Evolutionary conservation across 2,113 vertebrate genomes (phyloP).

Genomic region (Rhinogobius similis): DNA sequence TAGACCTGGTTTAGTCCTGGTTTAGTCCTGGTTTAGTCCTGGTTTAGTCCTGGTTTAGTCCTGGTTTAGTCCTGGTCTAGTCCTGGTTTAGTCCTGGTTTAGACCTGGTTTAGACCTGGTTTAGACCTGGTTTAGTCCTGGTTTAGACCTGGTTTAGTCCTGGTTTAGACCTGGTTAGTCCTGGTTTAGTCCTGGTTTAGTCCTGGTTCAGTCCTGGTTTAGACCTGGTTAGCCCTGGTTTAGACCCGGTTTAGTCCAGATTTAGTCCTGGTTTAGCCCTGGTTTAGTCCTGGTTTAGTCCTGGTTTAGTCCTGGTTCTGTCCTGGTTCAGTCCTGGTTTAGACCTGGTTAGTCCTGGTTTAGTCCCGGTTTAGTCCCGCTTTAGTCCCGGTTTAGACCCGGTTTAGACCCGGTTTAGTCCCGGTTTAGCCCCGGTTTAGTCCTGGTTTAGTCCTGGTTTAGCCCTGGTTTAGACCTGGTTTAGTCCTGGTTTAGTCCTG

Average conservation of each 20-base stretch:
- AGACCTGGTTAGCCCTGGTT: too few species aligned
- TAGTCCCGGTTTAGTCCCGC: background rate
- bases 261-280: background rate
- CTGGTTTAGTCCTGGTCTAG: conserved; percentile 65
- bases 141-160: background rate
- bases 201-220: too few species aligned
- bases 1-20: background rate
- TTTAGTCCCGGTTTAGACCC: conserved; percentile 48
- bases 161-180: conserved; percentile 38
- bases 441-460: conserved; percentile 38
- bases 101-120: conserved; percentile 38
- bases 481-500: background rate
- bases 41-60: background rate
- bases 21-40: background rate
- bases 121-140: background rate
- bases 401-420: too few species aligned
- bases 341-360: background rate
- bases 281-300: background rate
- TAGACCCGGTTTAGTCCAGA: background rate
- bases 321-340: conserved; percentile 36
- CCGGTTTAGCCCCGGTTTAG: too few species aligned
- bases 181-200: conserved; percentile 38
- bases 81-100: conserved; percentile 38
- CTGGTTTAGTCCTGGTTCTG: conserved; percentile 43
- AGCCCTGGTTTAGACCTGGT: conserved; percentile 38